Evolutionary conservation across 1,140 invertebrate genomes (phyloP).

Genomic region (Rhagoletis zephyria): DNA sequence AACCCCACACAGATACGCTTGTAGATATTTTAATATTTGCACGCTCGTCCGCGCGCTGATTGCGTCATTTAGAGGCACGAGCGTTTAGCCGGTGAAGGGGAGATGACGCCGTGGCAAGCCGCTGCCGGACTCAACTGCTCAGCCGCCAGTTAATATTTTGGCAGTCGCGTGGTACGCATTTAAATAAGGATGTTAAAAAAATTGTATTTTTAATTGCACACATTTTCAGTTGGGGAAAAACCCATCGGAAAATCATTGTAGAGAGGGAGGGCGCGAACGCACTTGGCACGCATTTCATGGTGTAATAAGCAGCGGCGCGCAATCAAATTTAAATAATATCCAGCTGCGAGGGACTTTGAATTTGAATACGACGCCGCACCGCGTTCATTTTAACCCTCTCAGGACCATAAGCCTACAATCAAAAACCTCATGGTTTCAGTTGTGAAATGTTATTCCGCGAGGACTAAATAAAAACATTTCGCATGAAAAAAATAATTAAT

Average conservation of each 20-base stretch:
- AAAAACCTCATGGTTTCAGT: no score
- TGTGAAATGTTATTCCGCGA: no score
- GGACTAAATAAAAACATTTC: no score
- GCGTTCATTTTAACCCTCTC: background rate
- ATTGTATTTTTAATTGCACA: slow-evolving; percentile 27
- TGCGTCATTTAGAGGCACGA: background rate
- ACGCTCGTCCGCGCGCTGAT: background rate
- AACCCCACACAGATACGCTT: background rate
- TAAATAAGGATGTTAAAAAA: background rate
- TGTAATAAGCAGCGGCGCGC: background rate
- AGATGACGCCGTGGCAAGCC: background rate
- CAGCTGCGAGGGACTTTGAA: background rate
- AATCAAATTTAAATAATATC: slow-evolving; percentile 22
- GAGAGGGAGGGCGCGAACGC: background rate
- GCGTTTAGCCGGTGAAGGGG: background rate
- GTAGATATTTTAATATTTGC: slow-evolving; percentile 11
- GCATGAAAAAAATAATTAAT: no score
- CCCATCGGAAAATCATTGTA: background rate
- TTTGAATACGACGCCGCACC: background rate
- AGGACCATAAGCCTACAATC: no score
- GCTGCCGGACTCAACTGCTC: background rate
- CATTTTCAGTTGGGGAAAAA: background rate
- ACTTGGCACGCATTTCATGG: background rate
- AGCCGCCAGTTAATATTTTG: slow-evolving; percentile 9
- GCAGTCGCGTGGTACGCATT: slow-evolving; percentile 6